phyloP scores from a whole-genome alignment of 2,797 vertebrate genomes.

The Picus viridis region DNA sequence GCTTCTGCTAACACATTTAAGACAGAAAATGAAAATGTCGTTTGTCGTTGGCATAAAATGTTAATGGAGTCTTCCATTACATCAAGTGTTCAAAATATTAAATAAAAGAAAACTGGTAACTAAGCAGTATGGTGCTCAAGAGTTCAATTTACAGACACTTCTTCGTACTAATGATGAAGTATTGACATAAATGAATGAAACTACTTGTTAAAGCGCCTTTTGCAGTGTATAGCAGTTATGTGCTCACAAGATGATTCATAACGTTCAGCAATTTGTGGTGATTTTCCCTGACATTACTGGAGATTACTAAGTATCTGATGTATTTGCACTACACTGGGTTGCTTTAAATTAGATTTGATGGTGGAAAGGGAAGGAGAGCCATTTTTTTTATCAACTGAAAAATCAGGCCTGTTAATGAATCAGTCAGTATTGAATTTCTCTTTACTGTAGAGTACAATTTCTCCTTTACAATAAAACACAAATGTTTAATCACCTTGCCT shows the following conservation, averaged over 20 bases:
- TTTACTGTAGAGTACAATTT: background rate
- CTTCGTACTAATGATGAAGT: conserved; percentile 64
- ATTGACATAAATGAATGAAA: conserved; percentile 74
- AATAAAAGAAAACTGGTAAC: conserved; percentile 36
- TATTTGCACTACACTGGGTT: conserved; percentile 27
- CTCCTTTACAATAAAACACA: conserved; percentile 29
- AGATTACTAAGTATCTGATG: conserved; percentile 39
- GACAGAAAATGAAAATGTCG: conserved; percentile 32
- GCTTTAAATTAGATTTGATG: conserved; percentile 43
- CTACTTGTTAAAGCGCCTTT: conserved; percentile 48
- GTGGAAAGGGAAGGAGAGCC: background rate
- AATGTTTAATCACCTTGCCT: conserved; percentile 14
- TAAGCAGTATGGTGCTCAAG: conserved; percentile 48
- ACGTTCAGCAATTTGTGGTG: conserved; percentile 55
- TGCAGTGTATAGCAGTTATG: conserved; percentile 44
- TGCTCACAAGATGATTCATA: conserved; percentile 58
- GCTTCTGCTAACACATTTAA: conserved; percentile 13
- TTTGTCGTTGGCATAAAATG: conserved; percentile 29
- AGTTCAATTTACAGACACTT: conserved; percentile 69
- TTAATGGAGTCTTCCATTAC: conserved; percentile 45
- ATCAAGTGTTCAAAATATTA: conserved; percentile 59
- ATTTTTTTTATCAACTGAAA: conserved; percentile 13
- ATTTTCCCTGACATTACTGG: conserved; percentile 40
- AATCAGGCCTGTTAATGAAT: conserved; percentile 28
- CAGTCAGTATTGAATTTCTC: background rate